Evolutionary conservation across 2,113 vertebrate genomes (phyloP).

Genomic region (Sceloporus undulatus): DNA sequence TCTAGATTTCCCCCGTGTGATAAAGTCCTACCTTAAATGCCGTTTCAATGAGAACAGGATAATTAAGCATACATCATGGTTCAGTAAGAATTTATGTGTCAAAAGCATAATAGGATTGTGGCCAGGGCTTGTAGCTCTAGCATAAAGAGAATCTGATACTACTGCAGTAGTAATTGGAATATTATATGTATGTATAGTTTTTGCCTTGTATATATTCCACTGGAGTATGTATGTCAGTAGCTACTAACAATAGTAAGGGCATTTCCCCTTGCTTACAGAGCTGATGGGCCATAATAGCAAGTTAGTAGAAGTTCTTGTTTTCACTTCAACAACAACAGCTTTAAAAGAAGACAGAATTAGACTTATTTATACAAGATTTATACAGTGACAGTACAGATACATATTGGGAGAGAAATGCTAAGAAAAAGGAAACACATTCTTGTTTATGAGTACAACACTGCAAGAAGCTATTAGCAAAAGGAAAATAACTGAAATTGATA

Average conservation of each 20-base stretch:
- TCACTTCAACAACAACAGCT: neutral
- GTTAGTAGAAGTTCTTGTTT: neutral
- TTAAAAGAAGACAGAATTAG: neutral
- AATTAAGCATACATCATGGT: neutral
- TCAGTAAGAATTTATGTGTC: neutral
- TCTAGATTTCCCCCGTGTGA: too few relatives aligned
- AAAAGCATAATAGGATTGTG: neutral
- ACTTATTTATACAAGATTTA: neutral
- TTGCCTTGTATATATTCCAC: too few relatives aligned
- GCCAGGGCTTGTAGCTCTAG: neutral
- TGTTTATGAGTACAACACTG: neutral
- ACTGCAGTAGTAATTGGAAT: neutral
- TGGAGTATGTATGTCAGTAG: too few relatives aligned
- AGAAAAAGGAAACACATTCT: constrained; percentile 7
- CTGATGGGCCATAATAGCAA: too few relatives aligned
- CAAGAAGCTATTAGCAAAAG: constrained; percentile 1
- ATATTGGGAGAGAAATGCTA: neutral
- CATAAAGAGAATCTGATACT: neutral
- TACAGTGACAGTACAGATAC: neutral
- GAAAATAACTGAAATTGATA: neutral
- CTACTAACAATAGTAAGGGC: too few relatives aligned
- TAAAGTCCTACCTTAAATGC: too few relatives aligned
- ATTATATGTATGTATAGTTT: too few relatives aligned
- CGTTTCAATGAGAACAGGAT: neutral
- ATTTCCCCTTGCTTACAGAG: too few relatives aligned